Evolutionary conservation across 2,113 vertebrate species (phyloP).

Genomic region (Micromys minutus): DNA sequence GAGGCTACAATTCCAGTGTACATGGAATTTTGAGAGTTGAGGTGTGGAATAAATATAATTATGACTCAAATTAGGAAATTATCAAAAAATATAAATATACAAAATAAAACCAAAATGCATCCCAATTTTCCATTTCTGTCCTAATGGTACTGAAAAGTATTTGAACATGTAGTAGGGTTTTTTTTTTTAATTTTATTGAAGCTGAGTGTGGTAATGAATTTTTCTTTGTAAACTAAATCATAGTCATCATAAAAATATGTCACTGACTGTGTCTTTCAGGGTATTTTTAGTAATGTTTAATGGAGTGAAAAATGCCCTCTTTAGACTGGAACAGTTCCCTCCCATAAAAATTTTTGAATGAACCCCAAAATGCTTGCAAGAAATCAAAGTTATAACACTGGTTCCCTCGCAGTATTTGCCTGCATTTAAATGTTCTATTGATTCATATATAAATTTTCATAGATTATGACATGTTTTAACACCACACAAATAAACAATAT

Average conservation of each 20-base stretch:
- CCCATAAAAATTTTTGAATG: background rate
- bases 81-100: background rate
- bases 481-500: background rate
- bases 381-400: background rate
- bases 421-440: background rate
- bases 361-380: background rate
- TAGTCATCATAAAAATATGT: background rate
- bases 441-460: background rate
- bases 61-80: background rate
- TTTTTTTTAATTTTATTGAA: background rate
- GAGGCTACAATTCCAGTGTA: background rate
- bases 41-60: background rate
- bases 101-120: background rate
- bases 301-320: background rate
- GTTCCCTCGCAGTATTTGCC: background rate
- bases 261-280: background rate
- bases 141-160: background rate
- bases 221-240: background rate
- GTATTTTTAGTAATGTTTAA: background rate
- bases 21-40: background rate
- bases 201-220: background rate
- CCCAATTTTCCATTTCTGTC: background rate
- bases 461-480: background rate
- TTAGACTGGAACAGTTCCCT: background rate
- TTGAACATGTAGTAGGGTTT: background rate